Evolutionary conservation across 2,113 vertebrate species (phyloP), one percentile per base, ranked within the genome.

Genomic region (Tautogolabrus adspersus): DNA sequence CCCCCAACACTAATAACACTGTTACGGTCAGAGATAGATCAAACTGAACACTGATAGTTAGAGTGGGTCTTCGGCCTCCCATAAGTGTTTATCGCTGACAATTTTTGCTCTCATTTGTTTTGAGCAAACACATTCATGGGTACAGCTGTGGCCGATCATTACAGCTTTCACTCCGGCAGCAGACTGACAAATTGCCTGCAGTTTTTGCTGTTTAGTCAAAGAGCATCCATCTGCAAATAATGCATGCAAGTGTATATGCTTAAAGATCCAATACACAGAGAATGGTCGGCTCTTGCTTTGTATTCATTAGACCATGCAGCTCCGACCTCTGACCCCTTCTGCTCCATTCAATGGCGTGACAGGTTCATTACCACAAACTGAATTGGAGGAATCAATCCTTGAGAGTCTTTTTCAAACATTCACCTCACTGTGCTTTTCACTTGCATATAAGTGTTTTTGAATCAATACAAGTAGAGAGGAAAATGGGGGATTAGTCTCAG

Each of bases 21-120:
- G 88, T 92, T 88, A 92, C 87, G 87, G 88, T 92, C 91, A 85
- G 77, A 85, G 79, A 93, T 93, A 92, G 86, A 92, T 93, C 88
- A 93, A 75, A 58, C 74, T 65, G 75, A 87, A 68, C 66, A 46
- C 79, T 83, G 67, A 84, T 84, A 75, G 85, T 84, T 77, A 86
- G 87, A 88, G 79, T 49, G 21, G 76, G 67, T 84, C 79, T 89
- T 75, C 52, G 49, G 78, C 88, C 82, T 82, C 77, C 66, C 66
- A 57, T 88, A 81, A 89, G 87, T 89, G 79, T 89, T 92, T 88
- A 91, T 78, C 71, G 85, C 83, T 79, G 77, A 85, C 85, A 79
- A 71, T 86, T 85, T 91, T 89, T 86, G 66, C 88, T 86, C 89
- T 89, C 81, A 86, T 90, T 92, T 92, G 90, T 89, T 88, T 84